Conservation (phyloP, 2,888 invertebrate species). For the Julus scanicus region DNA sequence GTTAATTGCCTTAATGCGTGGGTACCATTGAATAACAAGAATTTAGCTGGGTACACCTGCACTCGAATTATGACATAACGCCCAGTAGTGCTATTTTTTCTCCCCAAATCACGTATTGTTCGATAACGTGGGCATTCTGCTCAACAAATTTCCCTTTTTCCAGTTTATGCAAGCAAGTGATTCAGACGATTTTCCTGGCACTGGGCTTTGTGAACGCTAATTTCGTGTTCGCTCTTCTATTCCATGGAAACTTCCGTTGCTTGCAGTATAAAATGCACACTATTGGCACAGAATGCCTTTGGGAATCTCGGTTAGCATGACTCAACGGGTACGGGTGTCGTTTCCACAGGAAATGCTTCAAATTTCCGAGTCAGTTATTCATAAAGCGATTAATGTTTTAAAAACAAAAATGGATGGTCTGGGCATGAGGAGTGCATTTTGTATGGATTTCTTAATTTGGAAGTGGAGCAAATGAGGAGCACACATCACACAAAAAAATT, state of each 20-base stretch:
- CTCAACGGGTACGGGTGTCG: not conserved
- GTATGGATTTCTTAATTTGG: conserved; percentile 42
- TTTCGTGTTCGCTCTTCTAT: not conserved
- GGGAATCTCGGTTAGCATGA: not conserved
- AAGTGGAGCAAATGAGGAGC: conserved; percentile 20
- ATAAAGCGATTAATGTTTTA: conserved; percentile 34
- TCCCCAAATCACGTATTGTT: not conserved
- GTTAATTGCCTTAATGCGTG: too few species aligned
- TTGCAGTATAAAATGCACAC: not conserved
- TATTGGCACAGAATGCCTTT: not conserved
- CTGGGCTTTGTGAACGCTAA: not conserved
- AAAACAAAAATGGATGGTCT: not conserved
- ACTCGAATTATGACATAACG: not conserved
- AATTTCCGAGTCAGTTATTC: conserved; percentile 17
- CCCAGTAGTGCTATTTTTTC: not conserved
- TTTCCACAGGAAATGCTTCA: conserved; percentile 15
- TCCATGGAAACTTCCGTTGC: not conserved
- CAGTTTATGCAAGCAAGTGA: not conserved
- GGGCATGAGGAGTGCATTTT: not conserved
- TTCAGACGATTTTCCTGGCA: not conserved
- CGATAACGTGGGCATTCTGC: not conserved
- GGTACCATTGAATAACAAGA: too few species aligned
- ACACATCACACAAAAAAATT: not conserved
- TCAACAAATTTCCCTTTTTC: not conserved
- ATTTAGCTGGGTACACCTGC: too few species aligned